phyloP scores from a whole-genome alignment of 2,888 invertebrate species.

The Harmothoe impar region DNA sequence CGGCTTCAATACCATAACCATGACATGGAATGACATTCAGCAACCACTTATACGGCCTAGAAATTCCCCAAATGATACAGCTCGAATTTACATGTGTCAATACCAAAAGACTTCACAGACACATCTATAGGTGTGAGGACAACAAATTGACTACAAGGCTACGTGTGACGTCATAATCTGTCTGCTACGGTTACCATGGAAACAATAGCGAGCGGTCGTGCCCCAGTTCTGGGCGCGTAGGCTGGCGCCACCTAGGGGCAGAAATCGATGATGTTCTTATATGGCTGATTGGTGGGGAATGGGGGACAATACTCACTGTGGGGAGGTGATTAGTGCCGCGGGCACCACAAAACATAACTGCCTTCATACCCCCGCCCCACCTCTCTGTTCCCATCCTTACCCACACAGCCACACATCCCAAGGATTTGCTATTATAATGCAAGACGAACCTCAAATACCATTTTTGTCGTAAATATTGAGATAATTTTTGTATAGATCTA shows the following conservation, averaged over 20 bases:
- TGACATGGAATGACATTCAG: no score
- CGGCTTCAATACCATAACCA: no score
- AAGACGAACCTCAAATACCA: no score
- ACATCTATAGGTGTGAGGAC: background rate
- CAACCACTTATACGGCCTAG: no score
- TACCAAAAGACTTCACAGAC: background rate
- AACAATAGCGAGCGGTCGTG: background rate
- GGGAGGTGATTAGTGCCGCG: background rate
- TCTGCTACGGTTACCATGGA: background rate
- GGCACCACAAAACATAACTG: background rate
- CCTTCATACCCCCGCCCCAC: background rate
- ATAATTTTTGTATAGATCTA: no score
- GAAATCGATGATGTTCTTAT: constrained; percentile 23
- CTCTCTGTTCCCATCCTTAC: background rate
- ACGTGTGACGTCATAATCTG: background rate
- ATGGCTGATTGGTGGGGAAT: background rate
- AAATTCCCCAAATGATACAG: no score
- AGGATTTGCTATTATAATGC: background rate
- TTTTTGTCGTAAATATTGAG: no score
- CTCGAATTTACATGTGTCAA: no score
- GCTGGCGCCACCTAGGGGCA: background rate
- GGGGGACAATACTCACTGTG: background rate
- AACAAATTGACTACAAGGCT: background rate
- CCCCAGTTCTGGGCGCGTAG: background rate
- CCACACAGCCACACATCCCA: background rate